phyloP scores from a whole-genome alignment of 2,888 invertebrate genomes.

The Tinea semifulvella region DNA sequence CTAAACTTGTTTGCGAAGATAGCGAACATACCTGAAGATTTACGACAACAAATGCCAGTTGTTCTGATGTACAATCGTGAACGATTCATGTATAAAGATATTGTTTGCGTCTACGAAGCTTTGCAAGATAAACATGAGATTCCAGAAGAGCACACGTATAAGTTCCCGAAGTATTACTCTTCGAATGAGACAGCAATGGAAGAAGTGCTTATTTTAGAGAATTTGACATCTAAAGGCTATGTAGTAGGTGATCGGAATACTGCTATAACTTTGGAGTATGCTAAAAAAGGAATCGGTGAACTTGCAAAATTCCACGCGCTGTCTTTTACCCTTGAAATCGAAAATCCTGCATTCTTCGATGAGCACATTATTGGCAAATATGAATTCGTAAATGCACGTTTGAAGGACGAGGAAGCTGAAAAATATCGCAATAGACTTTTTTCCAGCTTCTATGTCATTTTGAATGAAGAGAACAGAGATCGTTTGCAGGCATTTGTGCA shows the following conservation, averaged over 20 bases:
- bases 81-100: slow-evolving; percentile 13
- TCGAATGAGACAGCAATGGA: slow-evolving; percentile 12
- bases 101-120: slow-evolving; percentile 11
- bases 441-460: neutral
- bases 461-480: slow-evolving; percentile 6
- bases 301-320: slow-evolving; percentile 17
- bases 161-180: slow-evolving; percentile 14
- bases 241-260: slow-evolving; percentile 10
- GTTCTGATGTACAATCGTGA: slow-evolving; percentile 14
- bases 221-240: slow-evolving; percentile 12
- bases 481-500: slow-evolving; percentile 6
- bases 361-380: slow-evolving; percentile 7
- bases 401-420: neutral
- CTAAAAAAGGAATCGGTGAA: slow-evolving; percentile 9
- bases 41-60: slow-evolving; percentile 10
- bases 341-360: slow-evolving; percentile 12
- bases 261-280: slow-evolving; percentile 15
- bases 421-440: slow-evolving; percentile 12
- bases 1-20: slow-evolving; percentile 16
- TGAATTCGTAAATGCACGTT: slow-evolving; percentile 11
- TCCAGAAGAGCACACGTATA: slow-evolving; percentile 12
- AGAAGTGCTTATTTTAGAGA: slow-evolving; percentile 15
- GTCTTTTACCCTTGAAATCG: slow-evolving; percentile 15
- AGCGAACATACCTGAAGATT: slow-evolving; percentile 11
- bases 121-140: slow-evolving; percentile 15